These are phyloP conservation scores for Pristionchus entomophagus DNA, from an alignment of 2,888 invertebrate species.

Conservation along the genomic window DNA sequence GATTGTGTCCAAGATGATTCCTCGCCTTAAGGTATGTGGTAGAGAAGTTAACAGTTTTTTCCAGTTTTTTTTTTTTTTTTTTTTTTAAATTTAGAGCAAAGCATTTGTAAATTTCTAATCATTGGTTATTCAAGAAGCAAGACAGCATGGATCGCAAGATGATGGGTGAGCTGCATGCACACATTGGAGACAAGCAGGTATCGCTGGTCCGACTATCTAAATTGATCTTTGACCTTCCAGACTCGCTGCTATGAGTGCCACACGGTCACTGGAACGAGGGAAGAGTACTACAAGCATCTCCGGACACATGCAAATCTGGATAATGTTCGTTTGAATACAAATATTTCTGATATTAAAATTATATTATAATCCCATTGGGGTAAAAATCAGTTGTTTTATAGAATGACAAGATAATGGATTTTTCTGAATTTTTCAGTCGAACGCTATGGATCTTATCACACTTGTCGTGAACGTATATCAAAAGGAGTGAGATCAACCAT, in stretches of 20 bases:
- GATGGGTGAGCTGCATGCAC: neutral
- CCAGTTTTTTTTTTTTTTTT: too few species aligned
- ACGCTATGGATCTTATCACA: too few species aligned
- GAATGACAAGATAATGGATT: too few species aligned
- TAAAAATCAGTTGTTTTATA: too few species aligned
- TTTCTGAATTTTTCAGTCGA: too few species aligned
- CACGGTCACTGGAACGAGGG: neutral
- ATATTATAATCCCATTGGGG: too few species aligned
- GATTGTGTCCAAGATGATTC: neutral
- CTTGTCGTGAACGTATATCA: too few species aligned
- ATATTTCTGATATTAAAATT: too few species aligned
- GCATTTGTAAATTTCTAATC: too few species aligned
- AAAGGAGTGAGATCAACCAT: too few species aligned
- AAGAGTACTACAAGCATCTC: constrained; percentile 8
- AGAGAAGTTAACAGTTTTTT: too few species aligned
- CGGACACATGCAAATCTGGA: neutral
- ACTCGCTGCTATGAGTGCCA: neutral
- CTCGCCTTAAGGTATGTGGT: neutral
- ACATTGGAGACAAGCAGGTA: neutral
- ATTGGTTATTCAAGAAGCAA: neutral
- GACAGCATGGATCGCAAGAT: neutral
- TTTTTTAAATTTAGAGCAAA: too few species aligned
- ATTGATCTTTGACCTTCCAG: neutral
- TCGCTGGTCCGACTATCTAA: neutral
- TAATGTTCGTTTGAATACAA: neutral